A percentile compares a stretch with the other conserved stretches of the same genome.
These are phyloP conservation scores for Sebastes nivosus DNA, from an alignment of 2,797 vertebrate species.

Conservation along the genomic window DNA sequence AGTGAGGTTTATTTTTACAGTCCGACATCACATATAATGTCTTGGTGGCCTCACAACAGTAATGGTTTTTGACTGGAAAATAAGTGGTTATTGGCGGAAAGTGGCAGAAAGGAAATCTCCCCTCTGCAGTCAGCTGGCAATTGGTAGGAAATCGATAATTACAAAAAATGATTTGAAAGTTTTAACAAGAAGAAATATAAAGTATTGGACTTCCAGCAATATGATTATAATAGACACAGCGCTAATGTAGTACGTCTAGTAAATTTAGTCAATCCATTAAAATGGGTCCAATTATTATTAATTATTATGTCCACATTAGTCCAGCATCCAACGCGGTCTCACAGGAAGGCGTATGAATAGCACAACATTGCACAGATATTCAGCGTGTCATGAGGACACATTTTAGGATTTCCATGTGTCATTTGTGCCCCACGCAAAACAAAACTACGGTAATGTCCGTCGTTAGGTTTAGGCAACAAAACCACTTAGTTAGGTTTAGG, in stretches of 20 bases:
- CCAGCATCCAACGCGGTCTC: not conserved
- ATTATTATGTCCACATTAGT: not conserved
- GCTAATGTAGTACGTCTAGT: not conserved
- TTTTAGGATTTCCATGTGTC: no score
- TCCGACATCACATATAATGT: constrained; percentile 22
- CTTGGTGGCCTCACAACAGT: not conserved
- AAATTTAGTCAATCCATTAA: not conserved
- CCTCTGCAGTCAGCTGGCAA: not conserved
- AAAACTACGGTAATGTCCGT: no score
- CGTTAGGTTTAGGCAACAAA: no score
- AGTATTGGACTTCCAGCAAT: not conserved
- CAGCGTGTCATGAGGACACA: no score
- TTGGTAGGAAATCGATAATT: constrained; percentile 12
- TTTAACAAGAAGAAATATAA: not conserved
- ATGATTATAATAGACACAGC: not conserved
- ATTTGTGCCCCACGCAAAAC: no score
- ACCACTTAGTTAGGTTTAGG: no score
- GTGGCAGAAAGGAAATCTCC: constrained; percentile 10
- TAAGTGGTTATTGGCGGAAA: not conserved
- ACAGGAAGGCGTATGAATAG: no score
- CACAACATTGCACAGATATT: no score
- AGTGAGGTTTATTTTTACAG: constrained; percentile 27
- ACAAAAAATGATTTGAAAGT: not conserved
- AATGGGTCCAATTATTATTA: not conserved
- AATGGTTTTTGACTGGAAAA: constrained; percentile 17